These are phyloP conservation scores for Drosophila sordidapex DNA, from an alignment of 2,888 invertebrate species.

Conservation along the genomic window DNA sequence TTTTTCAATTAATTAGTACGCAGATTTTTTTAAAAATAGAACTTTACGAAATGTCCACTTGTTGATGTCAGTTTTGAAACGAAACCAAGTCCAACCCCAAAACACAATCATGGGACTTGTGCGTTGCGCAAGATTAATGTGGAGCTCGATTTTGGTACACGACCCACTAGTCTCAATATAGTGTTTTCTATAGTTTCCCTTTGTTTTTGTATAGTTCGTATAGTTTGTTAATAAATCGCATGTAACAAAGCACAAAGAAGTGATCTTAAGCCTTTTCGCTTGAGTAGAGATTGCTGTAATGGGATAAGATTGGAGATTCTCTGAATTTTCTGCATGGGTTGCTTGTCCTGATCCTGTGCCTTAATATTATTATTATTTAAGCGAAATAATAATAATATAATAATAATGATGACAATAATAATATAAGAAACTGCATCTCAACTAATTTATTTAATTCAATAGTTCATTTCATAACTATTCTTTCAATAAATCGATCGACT, in stretches of 20 bases:
- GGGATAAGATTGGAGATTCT: background rate
- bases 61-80: constrained; percentile 78
- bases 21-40: constrained; percentile 66
- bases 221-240: background rate
- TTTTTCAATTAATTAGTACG: constrained; percentile 57
- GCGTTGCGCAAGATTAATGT: constrained; percentile 44
- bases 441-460: background rate
- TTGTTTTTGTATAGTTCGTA: background rate
- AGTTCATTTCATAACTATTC: background rate
- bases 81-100: constrained; percentile 15
- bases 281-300: background rate
- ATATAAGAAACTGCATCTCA: background rate
- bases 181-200: background rate
- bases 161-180: constrained; percentile 59
- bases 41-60: constrained; percentile 58
- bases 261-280: background rate
- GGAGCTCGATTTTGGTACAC: constrained; percentile 32
- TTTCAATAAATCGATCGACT: background rate
- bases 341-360: background rate
- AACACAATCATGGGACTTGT: constrained; percentile 50
- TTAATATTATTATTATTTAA: background rate
- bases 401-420: background rate
- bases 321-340: background rate
- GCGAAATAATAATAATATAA: background rate
- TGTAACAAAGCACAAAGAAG: background rate